These are phyloP conservation scores for Acanthurus lineatus DNA, from an alignment of 2,797 vertebrate genomes.

Conservation along the genomic window DNA sequence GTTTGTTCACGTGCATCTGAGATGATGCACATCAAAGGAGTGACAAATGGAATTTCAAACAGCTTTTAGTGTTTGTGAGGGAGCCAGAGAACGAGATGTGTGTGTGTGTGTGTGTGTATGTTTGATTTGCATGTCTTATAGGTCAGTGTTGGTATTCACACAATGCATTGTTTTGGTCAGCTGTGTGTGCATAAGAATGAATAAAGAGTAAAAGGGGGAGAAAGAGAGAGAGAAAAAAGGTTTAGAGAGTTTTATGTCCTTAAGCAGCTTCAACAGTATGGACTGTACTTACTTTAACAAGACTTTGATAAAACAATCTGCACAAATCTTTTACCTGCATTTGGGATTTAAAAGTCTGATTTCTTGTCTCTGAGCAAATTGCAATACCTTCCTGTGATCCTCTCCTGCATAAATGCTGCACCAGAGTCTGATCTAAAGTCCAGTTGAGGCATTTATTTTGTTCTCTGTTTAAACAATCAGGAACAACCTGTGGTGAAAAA, in stretches of 20 bases:
- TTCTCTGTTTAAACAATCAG: background rate
- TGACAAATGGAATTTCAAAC: conserved; percentile 39
- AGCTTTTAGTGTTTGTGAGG: conserved; percentile 30
- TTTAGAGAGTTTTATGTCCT: background rate
- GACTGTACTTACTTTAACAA: background rate
- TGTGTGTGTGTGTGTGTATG: background rate
- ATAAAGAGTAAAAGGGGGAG: background rate
- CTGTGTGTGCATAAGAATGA: background rate
- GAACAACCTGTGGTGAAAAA: background rate
- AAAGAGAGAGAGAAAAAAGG: background rate
- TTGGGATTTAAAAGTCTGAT: background rate
- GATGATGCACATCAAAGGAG: conserved; percentile 44
- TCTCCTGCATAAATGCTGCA: background rate
- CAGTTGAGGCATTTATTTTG: background rate
- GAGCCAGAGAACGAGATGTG: background rate
- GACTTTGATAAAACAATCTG: background rate
- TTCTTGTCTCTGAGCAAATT: background rate
- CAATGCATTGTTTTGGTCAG: background rate
- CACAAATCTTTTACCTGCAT: background rate
- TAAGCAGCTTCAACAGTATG: background rate
- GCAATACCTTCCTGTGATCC: background rate
- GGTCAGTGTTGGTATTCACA: conserved; percentile 38
- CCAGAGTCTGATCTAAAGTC: background rate
- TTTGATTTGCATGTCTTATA: conserved; percentile 54
- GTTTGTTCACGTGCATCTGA: conserved; percentile 16